A percentile compares a stretch with the other conserved stretches of the same genome.
Evolutionary conservation across 1,140 invertebrate species (phyloP).

Genomic region (Ceratosolen solmsi): DNA sequence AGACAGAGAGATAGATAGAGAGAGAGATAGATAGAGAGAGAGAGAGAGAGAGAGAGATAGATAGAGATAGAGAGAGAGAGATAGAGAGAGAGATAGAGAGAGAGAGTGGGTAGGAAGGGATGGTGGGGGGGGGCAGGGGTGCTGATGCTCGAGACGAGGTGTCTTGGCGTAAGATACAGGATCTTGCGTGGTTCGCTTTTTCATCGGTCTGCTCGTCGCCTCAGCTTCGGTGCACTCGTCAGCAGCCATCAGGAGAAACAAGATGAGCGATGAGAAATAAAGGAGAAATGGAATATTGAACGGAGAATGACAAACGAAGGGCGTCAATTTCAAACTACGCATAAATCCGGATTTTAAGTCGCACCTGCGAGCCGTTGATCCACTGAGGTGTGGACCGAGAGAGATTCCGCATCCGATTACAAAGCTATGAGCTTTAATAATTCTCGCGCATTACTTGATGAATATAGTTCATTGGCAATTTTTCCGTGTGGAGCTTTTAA

Average conservation of each 20-base stretch:
- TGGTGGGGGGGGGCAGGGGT: no score
- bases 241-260: conserved; percentile 17
- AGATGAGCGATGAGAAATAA: conserved; percentile 40
- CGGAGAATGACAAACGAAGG: conserved; percentile 3
- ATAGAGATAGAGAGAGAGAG: neutral
- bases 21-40: neutral
- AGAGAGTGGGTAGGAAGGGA: conserved; percentile 50
- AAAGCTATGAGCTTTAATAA: no score
- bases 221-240: conserved; percentile 29
- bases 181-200: conserved; percentile 56
- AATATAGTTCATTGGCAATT: no score
- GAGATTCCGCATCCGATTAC: neutral
- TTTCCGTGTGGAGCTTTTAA: no score
- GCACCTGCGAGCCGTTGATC: no score
- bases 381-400: neutral
- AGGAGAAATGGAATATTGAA: conserved; percentile 1
- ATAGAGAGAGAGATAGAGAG: neutral
- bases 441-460: no score
- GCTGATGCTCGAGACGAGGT: conserved; percentile 53
- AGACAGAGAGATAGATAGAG: neutral
- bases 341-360: neutral
- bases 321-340: neutral
- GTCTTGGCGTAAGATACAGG: conserved; percentile 59
- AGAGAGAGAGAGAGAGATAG: neutral
- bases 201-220: neutral